These are phyloP conservation scores for Cepaea hortensis DNA, from an alignment of 2,888 invertebrate genomes.

Conservation along the genomic window DNA sequence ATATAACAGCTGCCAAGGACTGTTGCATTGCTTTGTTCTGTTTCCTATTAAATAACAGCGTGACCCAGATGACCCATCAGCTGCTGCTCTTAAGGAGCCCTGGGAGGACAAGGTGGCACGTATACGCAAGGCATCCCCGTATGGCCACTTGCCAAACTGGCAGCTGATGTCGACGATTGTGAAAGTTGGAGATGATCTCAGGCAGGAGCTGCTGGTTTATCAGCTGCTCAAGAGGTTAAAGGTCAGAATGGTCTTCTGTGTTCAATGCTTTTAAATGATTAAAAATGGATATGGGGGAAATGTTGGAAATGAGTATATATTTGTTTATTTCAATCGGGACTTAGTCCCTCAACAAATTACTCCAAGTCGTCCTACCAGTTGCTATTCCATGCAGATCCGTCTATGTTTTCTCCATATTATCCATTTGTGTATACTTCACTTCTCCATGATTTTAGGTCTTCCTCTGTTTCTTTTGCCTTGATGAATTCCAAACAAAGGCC, in stretches of 20 bases:
- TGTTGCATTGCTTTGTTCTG: not conserved
- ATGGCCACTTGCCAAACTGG: constrained; percentile 95
- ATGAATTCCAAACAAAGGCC: too few relatives aligned
- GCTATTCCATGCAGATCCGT: too few relatives aligned
- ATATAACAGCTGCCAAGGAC: too few relatives aligned
- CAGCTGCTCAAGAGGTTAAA: constrained; percentile 92
- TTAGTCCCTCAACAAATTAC: too few relatives aligned
- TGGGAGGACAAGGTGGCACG: constrained; percentile 81
- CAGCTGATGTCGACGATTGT: constrained; percentile 95
- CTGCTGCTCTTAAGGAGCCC: constrained; percentile 94
- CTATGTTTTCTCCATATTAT: too few relatives aligned
- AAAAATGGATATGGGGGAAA: too few relatives aligned
- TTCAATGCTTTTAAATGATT: not conserved
- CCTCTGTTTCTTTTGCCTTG: too few relatives aligned
- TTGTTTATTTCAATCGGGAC: too few relatives aligned
- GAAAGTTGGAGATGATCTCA: constrained; percentile 95
- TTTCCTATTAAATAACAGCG: constrained; percentile 79
- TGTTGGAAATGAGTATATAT: too few relatives aligned
- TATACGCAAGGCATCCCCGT: constrained; percentile 90
- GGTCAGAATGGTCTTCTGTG: constrained; percentile 64
- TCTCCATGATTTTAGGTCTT: too few relatives aligned
- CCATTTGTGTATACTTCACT: too few relatives aligned
- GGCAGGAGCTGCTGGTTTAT: constrained; percentile 97
- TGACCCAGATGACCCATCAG: constrained; percentile 98
- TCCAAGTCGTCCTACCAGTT: too few relatives aligned